phyloP scores from a whole-genome alignment of 1,140 invertebrate species.

The Pogonus chalceus region DNA sequence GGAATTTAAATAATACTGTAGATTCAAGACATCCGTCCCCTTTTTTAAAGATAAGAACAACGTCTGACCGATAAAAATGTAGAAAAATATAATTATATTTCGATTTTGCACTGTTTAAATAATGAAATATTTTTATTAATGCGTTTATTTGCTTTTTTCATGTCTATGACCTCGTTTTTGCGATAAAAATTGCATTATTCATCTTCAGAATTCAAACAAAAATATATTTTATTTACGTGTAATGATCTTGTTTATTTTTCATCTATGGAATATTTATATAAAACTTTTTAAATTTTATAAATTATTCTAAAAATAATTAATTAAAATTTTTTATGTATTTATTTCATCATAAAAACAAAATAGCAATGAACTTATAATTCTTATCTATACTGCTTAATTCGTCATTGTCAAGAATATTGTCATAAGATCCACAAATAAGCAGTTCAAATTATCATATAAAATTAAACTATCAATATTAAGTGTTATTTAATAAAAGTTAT shows the following conservation, averaged over 20 bases:
- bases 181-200: conserved; percentile 4
- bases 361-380: conserved; percentile 4
- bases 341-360: background rate
- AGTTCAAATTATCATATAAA: too few species aligned
- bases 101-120: background rate
- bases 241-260: too few species aligned
- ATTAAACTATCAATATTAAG: too few species aligned
- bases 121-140: background rate
- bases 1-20: too few species aligned
- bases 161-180: conserved; percentile 2
- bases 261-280: too few species aligned
- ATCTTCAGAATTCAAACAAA: background rate
- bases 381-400: conserved; percentile 2
- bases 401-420: background rate
- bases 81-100: background rate
- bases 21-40: too few species aligned
- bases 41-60: background rate
- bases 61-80: conserved; percentile 3
- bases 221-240: background rate
- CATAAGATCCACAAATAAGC: background rate
- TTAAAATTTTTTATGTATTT: too few species aligned
- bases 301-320: too few species aligned
- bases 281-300: too few species aligned
- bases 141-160: background rate
- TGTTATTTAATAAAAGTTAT: too few species aligned